Conservation (phyloP, 2,888 invertebrate genomes). For the Acanthopleura granulata region DNA sequence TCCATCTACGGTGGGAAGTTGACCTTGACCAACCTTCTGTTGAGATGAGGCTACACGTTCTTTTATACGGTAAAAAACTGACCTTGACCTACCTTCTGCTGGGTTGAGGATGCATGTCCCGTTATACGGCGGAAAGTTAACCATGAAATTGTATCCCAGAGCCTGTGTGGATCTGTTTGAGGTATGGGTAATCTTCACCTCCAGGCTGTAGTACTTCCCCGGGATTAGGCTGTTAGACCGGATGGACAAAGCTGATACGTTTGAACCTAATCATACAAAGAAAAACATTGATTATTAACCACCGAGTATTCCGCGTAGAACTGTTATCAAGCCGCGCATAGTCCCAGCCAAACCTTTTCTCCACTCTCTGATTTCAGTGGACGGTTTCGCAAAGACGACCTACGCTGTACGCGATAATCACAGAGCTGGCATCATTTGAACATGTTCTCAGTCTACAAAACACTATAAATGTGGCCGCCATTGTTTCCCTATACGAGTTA, state of each 20-base stretch:
- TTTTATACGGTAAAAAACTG: no score
- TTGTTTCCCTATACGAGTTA: no score
- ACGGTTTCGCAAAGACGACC: no score
- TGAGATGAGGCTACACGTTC: no score
- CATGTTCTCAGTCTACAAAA: no score
- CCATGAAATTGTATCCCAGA: slow-evolving; percentile 3
- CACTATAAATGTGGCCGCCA: no score
- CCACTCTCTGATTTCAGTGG: no score
- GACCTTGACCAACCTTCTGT: no score
- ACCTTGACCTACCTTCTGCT: not conserved
- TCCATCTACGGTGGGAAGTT: slow-evolving; percentile 7
- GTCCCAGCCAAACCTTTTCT: no score
- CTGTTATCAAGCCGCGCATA: no score
- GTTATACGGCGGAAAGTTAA: slow-evolving; percentile 12
- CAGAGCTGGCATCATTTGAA: no score
- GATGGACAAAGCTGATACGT: slow-evolving; percentile 1
- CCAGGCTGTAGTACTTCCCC: not conserved
- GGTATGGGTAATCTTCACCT: not conserved
- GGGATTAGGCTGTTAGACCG: not conserved
- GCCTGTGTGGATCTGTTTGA: not conserved
- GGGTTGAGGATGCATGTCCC: not conserved
- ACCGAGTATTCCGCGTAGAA: not conserved
- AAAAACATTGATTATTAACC: not conserved
- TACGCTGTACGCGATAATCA: no score
- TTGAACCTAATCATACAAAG: not conserved